Percentiles rank a stretch among this genome's conserved stretches.
These are phyloP conservation scores for Knipowitschia caucasica DNA, from an alignment of 2,797 vertebrate genomes.

Conservation along the genomic window DNA sequence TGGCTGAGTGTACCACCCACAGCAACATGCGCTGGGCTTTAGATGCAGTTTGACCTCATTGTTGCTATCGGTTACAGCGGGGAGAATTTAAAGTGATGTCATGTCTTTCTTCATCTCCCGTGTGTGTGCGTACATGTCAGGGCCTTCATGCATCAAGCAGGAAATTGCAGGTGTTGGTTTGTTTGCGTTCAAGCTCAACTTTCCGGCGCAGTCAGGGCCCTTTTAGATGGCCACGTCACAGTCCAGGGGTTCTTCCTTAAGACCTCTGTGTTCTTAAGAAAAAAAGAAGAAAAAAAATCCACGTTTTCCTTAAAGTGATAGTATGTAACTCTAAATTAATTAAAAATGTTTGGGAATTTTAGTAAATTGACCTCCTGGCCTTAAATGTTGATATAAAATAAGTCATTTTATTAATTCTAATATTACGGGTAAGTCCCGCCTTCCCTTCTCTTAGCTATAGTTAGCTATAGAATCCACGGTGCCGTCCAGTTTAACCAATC, in stretches of 20 bases:
- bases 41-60: slow-evolving; percentile 57
- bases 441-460: too few relatives aligned
- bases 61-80: slow-evolving; percentile 66
- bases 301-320: too few relatives aligned
- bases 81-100: slow-evolving; percentile 63
- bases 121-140: slow-evolving; percentile 52
- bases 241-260: slow-evolving; percentile 52
- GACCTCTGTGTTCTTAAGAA: slow-evolving; percentile 37
- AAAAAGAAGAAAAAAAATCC: too few relatives aligned
- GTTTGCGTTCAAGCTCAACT: slow-evolving; percentile 69
- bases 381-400: too few relatives aligned
- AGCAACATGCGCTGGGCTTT: slow-evolving; percentile 48
- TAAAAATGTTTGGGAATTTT: too few relatives aligned
- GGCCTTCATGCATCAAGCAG: slow-evolving; percentile 67
- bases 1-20: slow-evolving; percentile 3
- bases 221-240: slow-evolving; percentile 59
- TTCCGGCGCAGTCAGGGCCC: slow-evolving; percentile 57
- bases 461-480: too few relatives aligned
- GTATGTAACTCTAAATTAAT: too few relatives aligned
- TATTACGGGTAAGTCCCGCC: too few relatives aligned
- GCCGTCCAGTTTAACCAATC: too few relatives aligned
- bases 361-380: too few relatives aligned
- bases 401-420: too few relatives aligned
- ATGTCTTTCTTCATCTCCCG: slow-evolving; percentile 55
- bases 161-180: slow-evolving; percentile 78